A percentile compares a stretch with the other conserved stretches of the same genome.
Conservation (phyloP, 2,888 invertebrate species). For the Trissolcus japonicus region DNA sequence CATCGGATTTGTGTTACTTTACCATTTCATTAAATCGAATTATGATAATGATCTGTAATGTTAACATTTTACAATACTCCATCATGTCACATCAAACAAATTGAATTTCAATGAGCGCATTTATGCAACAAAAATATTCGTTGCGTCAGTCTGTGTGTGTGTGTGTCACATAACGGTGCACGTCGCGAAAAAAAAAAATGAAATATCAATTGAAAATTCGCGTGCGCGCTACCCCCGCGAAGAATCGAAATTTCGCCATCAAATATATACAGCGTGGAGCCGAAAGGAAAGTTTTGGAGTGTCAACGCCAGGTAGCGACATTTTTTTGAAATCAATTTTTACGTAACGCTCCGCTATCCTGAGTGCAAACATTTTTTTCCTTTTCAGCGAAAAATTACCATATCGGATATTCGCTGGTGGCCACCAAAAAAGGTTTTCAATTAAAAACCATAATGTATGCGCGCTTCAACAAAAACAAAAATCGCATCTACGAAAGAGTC, state of each 20-base stretch:
- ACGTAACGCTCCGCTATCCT: slow-evolving; percentile 20
- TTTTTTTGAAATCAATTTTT: slow-evolving; percentile 23
- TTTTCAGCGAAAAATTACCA: slow-evolving; percentile 21
- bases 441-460: slow-evolving; percentile 40
- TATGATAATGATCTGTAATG: slow-evolving; percentile 1
- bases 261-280: no score
- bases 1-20: neutral
- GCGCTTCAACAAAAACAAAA: slow-evolving; percentile 29
- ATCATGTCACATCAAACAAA: slow-evolving; percentile 5
- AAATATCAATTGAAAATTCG: no score
- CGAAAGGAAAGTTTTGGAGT: neutral
- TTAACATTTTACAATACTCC: slow-evolving; percentile 4
- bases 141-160: slow-evolving; percentile 35
- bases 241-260: no score
- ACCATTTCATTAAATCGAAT: neutral
- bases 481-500: slow-evolving; percentile 9
- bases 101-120: slow-evolving; percentile 15
- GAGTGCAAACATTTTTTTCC: slow-evolving; percentile 28
- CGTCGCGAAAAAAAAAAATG: no score
- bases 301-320: neutral
- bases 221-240: no score
- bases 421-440: slow-evolving; percentile 28
- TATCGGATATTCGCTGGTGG: slow-evolving; percentile 17
- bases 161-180: no score
- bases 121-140: slow-evolving; percentile 37